phyloP scores from a whole-genome alignment of 2,113 vertebrate species.

The Monarcha castaneiventris region DNA sequence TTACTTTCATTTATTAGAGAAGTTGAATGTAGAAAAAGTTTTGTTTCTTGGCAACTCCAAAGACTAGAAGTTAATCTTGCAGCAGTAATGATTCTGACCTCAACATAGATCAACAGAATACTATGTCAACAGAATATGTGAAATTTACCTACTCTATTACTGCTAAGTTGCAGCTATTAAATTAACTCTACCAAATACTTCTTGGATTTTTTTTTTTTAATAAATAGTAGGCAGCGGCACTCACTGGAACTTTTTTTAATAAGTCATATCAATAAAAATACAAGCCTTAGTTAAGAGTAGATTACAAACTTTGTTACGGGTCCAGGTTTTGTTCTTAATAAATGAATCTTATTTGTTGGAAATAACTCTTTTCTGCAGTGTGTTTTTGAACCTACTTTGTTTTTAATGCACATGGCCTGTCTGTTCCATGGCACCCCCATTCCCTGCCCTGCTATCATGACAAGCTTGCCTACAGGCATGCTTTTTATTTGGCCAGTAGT shows the following conservation, averaged over 20 bases:
- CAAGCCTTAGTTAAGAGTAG: background rate
- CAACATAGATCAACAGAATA: background rate
- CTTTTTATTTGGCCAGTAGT: background rate
- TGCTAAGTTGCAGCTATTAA: background rate
- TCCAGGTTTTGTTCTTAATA: background rate
- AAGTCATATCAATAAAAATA: background rate
- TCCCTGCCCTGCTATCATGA: background rate
- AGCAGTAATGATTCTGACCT: background rate
- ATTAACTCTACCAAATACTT: background rate
- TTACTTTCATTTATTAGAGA: background rate
- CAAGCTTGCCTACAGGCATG: background rate
- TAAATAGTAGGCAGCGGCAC: background rate
- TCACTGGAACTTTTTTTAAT: background rate
- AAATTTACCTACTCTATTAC: background rate
- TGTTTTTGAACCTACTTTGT: background rate
- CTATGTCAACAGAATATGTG: background rate
- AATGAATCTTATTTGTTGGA: background rate
- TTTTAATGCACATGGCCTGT: background rate
- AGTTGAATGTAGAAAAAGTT: background rate
- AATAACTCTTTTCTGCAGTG: background rate
- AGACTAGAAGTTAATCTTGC: background rate
- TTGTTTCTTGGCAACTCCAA: background rate
- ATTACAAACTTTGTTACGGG: background rate
- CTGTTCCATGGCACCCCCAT: rapidly evolving
- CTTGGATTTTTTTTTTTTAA: background rate